These are phyloP conservation scores for Tetragnatha montana DNA, from an alignment of 2,888 invertebrate genomes.

Conservation along the genomic window DNA sequence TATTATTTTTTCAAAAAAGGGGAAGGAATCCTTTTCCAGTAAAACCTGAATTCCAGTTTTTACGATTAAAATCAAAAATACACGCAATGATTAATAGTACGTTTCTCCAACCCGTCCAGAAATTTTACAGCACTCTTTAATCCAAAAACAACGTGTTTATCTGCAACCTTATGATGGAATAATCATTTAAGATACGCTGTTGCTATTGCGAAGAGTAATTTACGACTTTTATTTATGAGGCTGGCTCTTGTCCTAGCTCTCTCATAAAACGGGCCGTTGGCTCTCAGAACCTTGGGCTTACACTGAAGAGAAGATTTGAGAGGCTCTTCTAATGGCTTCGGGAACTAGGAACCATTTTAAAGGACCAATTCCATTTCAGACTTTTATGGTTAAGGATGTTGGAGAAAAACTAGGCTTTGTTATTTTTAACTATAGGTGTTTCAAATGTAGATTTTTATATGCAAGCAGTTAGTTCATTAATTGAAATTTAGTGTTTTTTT, in stretches of 20 bases:
- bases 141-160: neutral
- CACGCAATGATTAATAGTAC: neutral
- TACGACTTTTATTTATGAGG: constrained; percentile 6
- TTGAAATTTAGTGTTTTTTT: no score
- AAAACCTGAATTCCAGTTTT: neutral
- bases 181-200: neutral
- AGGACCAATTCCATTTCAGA: neutral
- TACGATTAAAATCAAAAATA: neutral
- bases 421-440: no score
- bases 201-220: neutral
- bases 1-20: no score
- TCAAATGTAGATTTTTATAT: no score
- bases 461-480: no score
- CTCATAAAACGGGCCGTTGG: constrained; percentile 16
- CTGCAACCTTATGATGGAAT: neutral
- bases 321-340: neutral
- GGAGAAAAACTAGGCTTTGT: no score
- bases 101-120: neutral
- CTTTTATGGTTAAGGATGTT: no score
- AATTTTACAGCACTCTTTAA: neutral
- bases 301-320: neutral
- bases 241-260: neutral
- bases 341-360: neutral
- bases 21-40: no score
- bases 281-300: neutral